Percentiles rank a stretch among this genome's conserved stretches.
phyloP scores from a whole-genome alignment of 30 jellyfish, hydroid and myxozoan species.

The Hydractinia echinata region DNA sequence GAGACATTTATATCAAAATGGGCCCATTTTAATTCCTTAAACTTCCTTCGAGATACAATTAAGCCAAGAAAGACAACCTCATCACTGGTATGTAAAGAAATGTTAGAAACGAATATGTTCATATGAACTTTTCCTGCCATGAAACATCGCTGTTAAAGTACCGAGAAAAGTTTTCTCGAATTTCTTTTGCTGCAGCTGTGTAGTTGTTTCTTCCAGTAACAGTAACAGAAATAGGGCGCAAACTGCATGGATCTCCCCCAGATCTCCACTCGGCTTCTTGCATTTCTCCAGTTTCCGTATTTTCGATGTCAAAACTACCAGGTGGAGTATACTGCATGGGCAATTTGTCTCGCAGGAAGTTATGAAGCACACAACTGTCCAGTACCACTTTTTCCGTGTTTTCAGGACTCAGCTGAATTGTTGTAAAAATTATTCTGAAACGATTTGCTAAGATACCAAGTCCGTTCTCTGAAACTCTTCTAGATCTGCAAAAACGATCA shows the following conservation, averaged over 20 bases:
- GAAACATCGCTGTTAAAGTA: background rate
- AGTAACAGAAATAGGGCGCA: constrained; percentile 9
- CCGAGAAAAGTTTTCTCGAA: constrained; percentile 9
- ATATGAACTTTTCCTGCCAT: constrained; percentile 3
- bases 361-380: too few species aligned
- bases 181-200: constrained; percentile 3
- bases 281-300: too few species aligned
- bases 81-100: constrained; percentile 20
- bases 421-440: too few species aligned
- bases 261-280: too few species aligned
- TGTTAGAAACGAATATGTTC: background rate
- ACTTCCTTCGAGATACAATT: constrained; percentile 29
- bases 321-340: too few species aligned
- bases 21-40: constrained; percentile 30
- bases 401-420: too few species aligned
- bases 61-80: constrained; percentile 42
- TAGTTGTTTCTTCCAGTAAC: constrained; percentile 10
- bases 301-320: too few species aligned
- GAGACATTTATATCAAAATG: constrained; percentile 33
- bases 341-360: too few species aligned
- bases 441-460: too few species aligned
- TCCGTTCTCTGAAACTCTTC: too few species aligned
- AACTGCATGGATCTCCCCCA: background rate
- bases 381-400: too few species aligned
- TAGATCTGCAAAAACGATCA: too few species aligned